These are phyloP conservation scores for Scaptomyza pallida DNA, from an alignment of 1,140 invertebrate genomes.

Conservation along the genomic window DNA sequence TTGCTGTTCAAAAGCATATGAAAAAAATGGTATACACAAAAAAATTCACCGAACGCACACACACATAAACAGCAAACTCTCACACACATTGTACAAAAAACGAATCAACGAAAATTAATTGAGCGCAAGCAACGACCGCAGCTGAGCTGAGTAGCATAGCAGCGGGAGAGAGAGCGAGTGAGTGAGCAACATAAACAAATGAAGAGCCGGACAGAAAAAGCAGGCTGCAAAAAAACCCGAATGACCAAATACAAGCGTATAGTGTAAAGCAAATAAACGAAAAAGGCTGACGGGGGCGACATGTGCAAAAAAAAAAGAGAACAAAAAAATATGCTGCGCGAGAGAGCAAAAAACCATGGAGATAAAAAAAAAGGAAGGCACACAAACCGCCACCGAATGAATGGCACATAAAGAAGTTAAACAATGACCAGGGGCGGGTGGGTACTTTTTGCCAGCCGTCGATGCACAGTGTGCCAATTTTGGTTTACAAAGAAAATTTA, in stretches of 20 bases:
- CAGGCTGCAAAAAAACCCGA: conserved; percentile 46
- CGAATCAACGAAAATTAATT: conserved; percentile 81
- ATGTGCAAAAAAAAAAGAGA: conserved; percentile 62
- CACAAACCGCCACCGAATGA: conserved; percentile 74
- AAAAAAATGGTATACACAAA: conserved; percentile 79
- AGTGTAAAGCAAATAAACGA: conserved; percentile 50
- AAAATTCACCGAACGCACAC: conserved; percentile 52
- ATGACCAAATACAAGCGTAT: conserved; percentile 18
- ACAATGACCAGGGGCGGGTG: conserved; percentile 40
- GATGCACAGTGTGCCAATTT: conserved; percentile 38
- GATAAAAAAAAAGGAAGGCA: conserved; percentile 72
- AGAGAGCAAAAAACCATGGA: conserved; percentile 49
- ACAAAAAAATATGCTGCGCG: conserved; percentile 49
- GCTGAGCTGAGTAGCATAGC: conserved; percentile 52
- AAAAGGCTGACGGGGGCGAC: conserved; percentile 54
- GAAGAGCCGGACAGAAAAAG: conserved; percentile 37
- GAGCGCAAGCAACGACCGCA: conserved; percentile 66
- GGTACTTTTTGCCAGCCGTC: conserved; percentile 45
- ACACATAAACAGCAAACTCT: conserved; percentile 26
- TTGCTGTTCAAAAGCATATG: conserved; percentile 53
- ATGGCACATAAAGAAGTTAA: conserved; percentile 71
- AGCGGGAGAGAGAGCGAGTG: conserved; percentile 47
- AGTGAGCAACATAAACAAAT: conserved; percentile 76
- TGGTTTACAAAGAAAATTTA: neutral
- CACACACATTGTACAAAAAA: conserved; percentile 57